Percentiles rank a stretch among this genome's conserved stretches.
phyloP scores from a whole-genome alignment of 2,797 vertebrate species.

The Poliocrania exsul region DNA sequence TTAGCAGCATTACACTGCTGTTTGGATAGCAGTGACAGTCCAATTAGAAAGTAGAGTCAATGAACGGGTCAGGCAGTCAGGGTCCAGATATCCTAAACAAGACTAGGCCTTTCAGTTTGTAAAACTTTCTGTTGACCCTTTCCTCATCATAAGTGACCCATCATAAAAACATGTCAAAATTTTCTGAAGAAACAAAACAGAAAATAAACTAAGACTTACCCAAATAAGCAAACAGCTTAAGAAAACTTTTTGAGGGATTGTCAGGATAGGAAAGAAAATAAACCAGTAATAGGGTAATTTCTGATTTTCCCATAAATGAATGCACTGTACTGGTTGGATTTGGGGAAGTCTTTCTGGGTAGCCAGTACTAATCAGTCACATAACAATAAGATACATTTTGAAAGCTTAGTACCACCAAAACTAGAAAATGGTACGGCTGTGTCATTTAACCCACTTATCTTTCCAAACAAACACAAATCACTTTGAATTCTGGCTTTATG shows the following conservation, averaged over 20 bases:
- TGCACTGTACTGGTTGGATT: neutral
- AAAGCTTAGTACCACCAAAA: neutral
- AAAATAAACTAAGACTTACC: slow-evolving; percentile 54
- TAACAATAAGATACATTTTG: neutral
- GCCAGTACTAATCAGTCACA: neutral
- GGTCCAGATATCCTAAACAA: slow-evolving; percentile 26
- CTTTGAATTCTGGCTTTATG: slow-evolving; percentile 6
- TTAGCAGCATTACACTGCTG: slow-evolving; percentile 49
- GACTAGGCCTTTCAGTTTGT: slow-evolving; percentile 39
- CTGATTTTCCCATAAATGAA: neutral
- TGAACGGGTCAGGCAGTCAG: slow-evolving; percentile 69
- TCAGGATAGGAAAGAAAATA: neutral
- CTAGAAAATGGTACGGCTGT: neutral
- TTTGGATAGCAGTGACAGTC: slow-evolving; percentile 54
- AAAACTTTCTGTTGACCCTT: slow-evolving; percentile 68
- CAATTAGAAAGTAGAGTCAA: slow-evolving; percentile 79
- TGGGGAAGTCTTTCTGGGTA: neutral
- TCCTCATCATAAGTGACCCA: slow-evolving; percentile 64
- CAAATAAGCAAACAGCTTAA: slow-evolving; percentile 50
- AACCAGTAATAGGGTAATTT: neutral
- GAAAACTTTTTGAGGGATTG: slow-evolving; percentile 31
- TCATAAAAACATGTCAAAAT: slow-evolving; percentile 44
- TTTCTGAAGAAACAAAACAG: slow-evolving; percentile 1
- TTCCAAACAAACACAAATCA: neutral
- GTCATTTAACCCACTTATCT: neutral